These are phyloP conservation scores for Hylyphantes graminicola DNA, from an alignment of 1,140 invertebrate species.

Conservation along the genomic window DNA sequence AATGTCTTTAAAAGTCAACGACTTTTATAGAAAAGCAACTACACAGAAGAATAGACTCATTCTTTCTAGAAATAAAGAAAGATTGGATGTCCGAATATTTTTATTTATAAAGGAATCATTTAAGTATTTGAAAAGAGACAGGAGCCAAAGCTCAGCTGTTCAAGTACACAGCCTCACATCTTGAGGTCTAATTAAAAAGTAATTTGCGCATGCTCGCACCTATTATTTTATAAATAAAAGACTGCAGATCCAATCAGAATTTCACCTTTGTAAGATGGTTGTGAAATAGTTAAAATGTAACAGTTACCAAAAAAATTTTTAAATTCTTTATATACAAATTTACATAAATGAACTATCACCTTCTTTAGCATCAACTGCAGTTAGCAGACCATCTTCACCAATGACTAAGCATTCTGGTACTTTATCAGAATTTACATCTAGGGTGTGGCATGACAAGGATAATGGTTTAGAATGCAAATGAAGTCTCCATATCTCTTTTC, in stretches of 20 bases:
- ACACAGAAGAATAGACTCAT: no score
- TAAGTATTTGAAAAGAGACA: no score
- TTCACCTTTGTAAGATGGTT: neutral
- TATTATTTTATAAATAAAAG: neutral
- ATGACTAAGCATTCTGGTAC: constrained; percentile 44
- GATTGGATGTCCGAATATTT: no score
- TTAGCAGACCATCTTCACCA: constrained; percentile 43
- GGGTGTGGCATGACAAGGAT: constrained; percentile 3
- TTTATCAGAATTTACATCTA: constrained; percentile 52
- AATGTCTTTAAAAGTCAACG: no score
- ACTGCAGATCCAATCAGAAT: neutral
- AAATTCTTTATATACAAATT: no score
- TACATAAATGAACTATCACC: constrained; percentile 2
- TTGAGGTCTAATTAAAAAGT: no score
- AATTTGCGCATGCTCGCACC: no score
- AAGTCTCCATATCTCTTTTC: constrained; percentile 35
- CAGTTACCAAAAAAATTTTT: neutral
- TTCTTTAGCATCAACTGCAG: constrained; percentile 38
- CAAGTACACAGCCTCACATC: no score
- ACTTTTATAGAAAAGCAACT: no score
- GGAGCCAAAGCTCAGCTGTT: no score
- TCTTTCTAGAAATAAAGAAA: no score
- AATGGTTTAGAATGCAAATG: constrained; percentile 30
- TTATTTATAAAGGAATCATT: no score
- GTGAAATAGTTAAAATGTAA: neutral